Evolutionary conservation across 2,113 vertebrate species (phyloP).

Genomic region (Shinisaurus crocodilurus): DNA sequence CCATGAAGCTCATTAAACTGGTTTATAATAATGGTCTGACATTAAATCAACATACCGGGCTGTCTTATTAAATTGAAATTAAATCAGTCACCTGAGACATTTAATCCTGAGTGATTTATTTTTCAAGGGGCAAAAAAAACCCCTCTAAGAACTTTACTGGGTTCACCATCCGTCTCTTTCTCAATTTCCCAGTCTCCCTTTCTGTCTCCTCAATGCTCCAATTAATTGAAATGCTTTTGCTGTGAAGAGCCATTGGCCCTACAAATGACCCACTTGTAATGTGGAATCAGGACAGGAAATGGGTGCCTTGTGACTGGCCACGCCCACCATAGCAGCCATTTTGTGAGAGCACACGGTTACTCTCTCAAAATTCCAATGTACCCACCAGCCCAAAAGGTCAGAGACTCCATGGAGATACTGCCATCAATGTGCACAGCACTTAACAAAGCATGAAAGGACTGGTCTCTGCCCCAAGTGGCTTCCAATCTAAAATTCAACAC

Average conservation of each 20-base stretch:
- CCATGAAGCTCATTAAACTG: neutral
- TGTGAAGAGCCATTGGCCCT: neutral
- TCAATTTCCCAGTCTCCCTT: neutral
- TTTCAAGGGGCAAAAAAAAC: neutral
- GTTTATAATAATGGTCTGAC: conserved; percentile 13
- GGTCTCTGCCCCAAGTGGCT: no score
- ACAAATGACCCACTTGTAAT: no score
- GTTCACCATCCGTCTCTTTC: neutral
- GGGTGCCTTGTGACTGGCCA: no score
- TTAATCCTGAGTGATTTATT: neutral
- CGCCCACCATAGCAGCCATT: no score
- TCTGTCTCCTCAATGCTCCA: neutral
- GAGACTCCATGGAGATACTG: no score
- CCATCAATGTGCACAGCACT: no score
- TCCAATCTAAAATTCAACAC: no score
- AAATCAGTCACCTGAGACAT: conserved; percentile 1
- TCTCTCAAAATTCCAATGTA: no score
- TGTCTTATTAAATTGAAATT: conserved; percentile 39
- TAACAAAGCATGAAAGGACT: no score
- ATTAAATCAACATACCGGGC: conserved; percentile 13
- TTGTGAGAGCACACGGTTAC: no score
- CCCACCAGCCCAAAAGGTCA: no score
- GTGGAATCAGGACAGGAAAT: neutral
- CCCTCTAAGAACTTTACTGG: neutral
- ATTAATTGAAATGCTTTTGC: neutral